Evolutionary conservation across 2,113 vertebrate species (phyloP).

Genomic region (Entosphenus tridentatus): DNA sequence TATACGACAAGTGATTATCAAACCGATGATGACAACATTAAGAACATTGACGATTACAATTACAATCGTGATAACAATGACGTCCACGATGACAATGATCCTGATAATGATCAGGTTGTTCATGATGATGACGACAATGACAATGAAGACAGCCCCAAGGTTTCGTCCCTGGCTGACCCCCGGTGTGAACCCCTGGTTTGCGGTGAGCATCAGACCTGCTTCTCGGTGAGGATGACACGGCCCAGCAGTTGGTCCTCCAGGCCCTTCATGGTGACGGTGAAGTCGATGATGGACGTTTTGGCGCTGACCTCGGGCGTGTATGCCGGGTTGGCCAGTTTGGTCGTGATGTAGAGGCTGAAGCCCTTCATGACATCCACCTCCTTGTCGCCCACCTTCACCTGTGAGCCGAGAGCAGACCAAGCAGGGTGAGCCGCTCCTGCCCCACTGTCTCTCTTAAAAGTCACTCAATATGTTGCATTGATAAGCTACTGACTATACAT

Average conservation of each 20-base stretch:
- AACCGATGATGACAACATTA: too few relatives aligned
- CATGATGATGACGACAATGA: not conserved
- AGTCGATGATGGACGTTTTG: slow-evolving; percentile 40
- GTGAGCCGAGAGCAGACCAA: slow-evolving; percentile 8
- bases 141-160: not conserved
- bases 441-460: too few relatives aligned
- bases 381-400: slow-evolving; percentile 53
- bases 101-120: not conserved
- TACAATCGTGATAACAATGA: not conserved
- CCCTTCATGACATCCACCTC: slow-evolving; percentile 37
- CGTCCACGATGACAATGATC: not conserved
- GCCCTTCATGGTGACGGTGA: slow-evolving; percentile 41
- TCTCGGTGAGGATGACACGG: slow-evolving; percentile 42
- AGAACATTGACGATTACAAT: not conserved
- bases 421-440: too few relatives aligned
- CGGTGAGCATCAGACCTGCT: slow-evolving; percentile 23
- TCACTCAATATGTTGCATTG: too few relatives aligned
- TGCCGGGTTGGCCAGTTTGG: slow-evolving; percentile 42
- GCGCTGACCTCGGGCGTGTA: slow-evolving; percentile 50
- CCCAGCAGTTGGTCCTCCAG: slow-evolving; percentile 53
- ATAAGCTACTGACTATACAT: too few relatives aligned
- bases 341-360: slow-evolving; percentile 44
- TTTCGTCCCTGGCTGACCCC: not conserved
- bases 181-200: too few relatives aligned
- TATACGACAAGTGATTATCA: too few relatives aligned